A percentile compares a stretch with the other conserved stretches of the same genome.
These are phyloP conservation scores for Lithophane semibrunnea DNA, from an alignment of 2,888 invertebrate genomes.

Conservation along the genomic window DNA sequence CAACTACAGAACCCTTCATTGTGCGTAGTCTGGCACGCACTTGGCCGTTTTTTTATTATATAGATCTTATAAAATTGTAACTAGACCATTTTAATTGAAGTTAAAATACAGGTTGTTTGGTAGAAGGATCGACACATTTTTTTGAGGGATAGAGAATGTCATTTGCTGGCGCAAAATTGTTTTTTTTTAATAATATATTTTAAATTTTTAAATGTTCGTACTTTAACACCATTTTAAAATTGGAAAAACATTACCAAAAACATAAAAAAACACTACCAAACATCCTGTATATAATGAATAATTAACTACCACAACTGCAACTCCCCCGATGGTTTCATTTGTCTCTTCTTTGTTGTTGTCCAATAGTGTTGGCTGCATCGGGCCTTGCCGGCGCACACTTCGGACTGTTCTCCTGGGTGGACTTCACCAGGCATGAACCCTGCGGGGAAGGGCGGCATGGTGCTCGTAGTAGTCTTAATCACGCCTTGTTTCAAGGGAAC, in stretches of 20 bases:
- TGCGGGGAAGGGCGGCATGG: slow-evolving; percentile 46
- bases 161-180: no score
- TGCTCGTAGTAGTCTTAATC: slow-evolving; percentile 33
- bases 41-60: no score
- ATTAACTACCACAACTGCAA: slow-evolving; percentile 23
- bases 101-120: background rate
- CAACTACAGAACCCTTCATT: no score
- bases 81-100: background rate
- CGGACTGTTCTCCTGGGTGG: background rate
- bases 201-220: no score
- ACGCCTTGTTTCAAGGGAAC: no score
- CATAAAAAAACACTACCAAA: no score
- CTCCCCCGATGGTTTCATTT: background rate
- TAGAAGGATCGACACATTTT: no score
- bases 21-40: no score
- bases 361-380: slow-evolving; percentile 36
- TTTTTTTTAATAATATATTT: no score
- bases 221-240: no score
- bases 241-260: no score
- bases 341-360: slow-evolving; percentile 20
- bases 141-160: no score
- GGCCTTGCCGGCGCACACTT: slow-evolving; percentile 35
- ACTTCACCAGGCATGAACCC: slow-evolving; percentile 2
- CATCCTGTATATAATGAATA: background rate
- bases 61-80: background rate